Percentiles rank a stretch among this genome's conserved stretches.
Conservation (phyloP, 2,888 invertebrate genomes). For the Amphipyra berbera region DNA sequence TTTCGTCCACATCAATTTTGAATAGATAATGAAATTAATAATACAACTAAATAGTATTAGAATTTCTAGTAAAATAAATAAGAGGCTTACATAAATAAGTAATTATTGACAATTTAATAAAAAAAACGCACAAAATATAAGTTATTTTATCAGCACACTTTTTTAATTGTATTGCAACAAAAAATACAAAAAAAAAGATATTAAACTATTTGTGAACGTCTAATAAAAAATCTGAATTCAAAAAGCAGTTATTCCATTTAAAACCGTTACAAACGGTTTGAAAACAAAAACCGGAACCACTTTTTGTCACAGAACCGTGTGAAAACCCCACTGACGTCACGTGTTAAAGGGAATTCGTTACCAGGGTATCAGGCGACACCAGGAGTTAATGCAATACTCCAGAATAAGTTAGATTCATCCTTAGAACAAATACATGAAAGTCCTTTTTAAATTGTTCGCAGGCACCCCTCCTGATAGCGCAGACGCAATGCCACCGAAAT, state of each 20-base stretch:
- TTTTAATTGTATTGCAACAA: no score
- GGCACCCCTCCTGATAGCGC: constrained; percentile 7
- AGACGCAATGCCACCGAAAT: constrained; percentile 14
- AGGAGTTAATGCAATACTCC: constrained; percentile 53
- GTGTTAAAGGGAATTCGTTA: constrained; percentile 80
- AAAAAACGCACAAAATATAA: no score
- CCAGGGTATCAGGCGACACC: constrained; percentile 71
- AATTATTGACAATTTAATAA: no score
- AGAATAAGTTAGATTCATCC: constrained; percentile 24
- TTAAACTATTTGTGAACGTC: no score
- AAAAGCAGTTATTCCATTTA: background rate
- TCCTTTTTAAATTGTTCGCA: constrained; percentile 16
- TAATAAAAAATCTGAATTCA: no score
- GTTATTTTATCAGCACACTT: no score
- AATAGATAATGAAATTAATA: no score
- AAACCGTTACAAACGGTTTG: constrained; percentile 13
- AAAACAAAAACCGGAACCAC: constrained; percentile 11
- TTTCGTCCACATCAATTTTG: no score
- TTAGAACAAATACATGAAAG: constrained; percentile 15
- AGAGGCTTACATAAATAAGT: no score
- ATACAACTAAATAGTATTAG: no score
- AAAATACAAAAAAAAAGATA: no score
- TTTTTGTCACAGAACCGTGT: constrained; percentile 40
- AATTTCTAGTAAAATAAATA: no score
- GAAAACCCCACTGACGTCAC: constrained; percentile 78